phyloP scores from a whole-genome alignment of 2,113 vertebrate genomes.

The Catagonus wagneri region DNA sequence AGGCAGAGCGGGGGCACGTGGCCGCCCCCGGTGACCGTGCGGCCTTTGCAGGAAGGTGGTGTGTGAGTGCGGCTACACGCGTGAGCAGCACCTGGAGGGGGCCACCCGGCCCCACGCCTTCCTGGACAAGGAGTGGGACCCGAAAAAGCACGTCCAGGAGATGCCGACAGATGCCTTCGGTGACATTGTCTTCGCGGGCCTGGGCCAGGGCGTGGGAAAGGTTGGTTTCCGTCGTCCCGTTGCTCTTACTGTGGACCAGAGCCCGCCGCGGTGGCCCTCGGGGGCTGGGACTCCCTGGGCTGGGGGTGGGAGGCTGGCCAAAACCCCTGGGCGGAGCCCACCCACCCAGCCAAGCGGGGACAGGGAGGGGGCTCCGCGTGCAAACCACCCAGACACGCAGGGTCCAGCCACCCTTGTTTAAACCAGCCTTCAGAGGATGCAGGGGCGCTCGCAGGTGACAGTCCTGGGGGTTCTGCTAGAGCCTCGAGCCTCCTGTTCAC shows the following conservation, averaged over 20 bases:
- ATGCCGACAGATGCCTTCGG: slow-evolving; percentile 95
- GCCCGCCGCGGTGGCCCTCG: accelerated
- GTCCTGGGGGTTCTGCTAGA: background rate
- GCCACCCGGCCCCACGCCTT: slow-evolving; percentile 87
- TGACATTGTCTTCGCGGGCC: slow-evolving; percentile 91
- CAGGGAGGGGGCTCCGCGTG: accelerated
- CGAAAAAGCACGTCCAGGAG: slow-evolving; percentile 89
- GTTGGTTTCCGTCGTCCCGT: slow-evolving; percentile 72
- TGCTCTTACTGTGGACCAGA: background rate
- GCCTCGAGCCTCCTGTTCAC: background rate
- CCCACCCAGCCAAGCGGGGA: accelerated
- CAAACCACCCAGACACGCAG: background rate
- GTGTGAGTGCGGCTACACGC: slow-evolving; percentile 93
- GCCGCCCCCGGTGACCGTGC: accelerated
- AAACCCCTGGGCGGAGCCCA: background rate
- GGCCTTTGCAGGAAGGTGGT: slow-evolving; percentile 85
- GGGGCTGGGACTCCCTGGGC: background rate
- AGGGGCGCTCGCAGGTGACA: accelerated
- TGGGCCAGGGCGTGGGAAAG: slow-evolving; percentile 92
- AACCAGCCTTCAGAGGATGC: background rate
- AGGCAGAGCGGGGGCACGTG: background rate
- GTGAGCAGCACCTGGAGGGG: slow-evolving; percentile 88
- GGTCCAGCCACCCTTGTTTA: background rate
- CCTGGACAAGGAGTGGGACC: slow-evolving; percentile 89
- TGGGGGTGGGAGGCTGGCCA: background rate